Base-by-base conservation (phyloP, 2,113 vertebrate species). In the Noctilio leporinus region DNA sequence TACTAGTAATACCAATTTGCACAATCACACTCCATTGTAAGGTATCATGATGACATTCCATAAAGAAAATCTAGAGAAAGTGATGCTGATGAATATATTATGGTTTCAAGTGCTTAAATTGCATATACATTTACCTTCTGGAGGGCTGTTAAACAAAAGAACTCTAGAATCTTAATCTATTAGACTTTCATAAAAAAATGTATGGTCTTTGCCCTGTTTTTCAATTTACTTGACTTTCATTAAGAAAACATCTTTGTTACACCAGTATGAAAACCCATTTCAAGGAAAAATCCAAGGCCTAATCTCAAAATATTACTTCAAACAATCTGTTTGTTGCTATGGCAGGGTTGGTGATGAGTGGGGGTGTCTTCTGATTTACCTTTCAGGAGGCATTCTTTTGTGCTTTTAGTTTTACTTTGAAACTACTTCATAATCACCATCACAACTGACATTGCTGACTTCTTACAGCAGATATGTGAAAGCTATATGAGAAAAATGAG, bases 51-150 rank as follows among this genome's bases (percentile, higher is more conserved):
- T 82, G 87, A 30, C 92, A 64, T 90, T 94, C 92, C 69, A 91
- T 70, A 49, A 94, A 95, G 80, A 97, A 78, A 16, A 95, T 64
- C 45, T 75, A 55, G 62, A 88, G 53, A 95, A 95, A 90, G 67
- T 26, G 12, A 91, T 49, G 55, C 84, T 96, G 89, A 86, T 0
- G 20, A 90, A 96, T 88, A 94, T 92, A 95, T 88, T 92, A 73
- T 33, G 3, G 15, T 57, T 78, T 95, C 38, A 82, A 87, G 77
- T 38, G 40, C 43, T 95, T 84, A 22, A 88, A 72, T 19, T 70
- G 83, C 77, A 94, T 80, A 30, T 49, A 78, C 93, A 96, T 95
- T 88, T 86, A 86, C 35, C 64, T 95, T 94, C 86, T 86, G 59
- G 65, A 92, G 45, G 72, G 24, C 28, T 90, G 40, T 83, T 95